Evolutionary conservation across 1,140 invertebrate genomes (phyloP).

Genomic region (Sycobia sp.): DNA sequence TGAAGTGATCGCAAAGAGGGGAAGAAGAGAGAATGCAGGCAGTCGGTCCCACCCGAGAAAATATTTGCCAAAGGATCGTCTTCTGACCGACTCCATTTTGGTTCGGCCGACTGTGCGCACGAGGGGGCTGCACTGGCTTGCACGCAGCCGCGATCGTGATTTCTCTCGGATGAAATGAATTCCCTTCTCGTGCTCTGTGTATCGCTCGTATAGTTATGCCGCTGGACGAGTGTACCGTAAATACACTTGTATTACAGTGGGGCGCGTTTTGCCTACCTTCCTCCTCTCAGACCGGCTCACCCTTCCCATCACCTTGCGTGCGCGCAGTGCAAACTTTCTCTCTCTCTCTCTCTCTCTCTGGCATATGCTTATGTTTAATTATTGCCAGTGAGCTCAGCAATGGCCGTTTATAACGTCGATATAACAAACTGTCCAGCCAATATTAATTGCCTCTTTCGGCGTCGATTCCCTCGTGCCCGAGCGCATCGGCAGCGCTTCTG

Average conservation of each 20-base stretch:
- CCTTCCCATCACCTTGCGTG: too few relatives aligned
- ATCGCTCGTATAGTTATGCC: conserved; percentile 39
- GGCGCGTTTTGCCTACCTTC: background rate
- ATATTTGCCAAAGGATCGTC: conserved; percentile 46
- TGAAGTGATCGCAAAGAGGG: conserved; percentile 18
- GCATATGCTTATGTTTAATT: conserved; percentile 25
- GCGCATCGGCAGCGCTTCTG: conserved; percentile 2
- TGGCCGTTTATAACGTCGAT: conserved; percentile 17
- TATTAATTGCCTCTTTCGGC: conserved; percentile 28
- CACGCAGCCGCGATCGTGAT: conserved; percentile 7
- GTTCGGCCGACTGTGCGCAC: background rate
- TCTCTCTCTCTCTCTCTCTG: background rate
- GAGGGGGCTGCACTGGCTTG: background rate
- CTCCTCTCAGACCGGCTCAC: too few relatives aligned
- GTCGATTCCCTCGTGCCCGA: background rate
- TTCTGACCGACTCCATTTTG: conserved; percentile 28
- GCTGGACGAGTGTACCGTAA: conserved; percentile 45
- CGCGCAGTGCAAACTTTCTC: too few relatives aligned
- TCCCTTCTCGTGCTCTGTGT: conserved; percentile 41
- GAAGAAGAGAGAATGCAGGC: background rate
- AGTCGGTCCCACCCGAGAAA: too few relatives aligned
- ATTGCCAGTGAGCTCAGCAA: background rate
- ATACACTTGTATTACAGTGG: conserved; percentile 43
- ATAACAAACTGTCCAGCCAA: background rate
- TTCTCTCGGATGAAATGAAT: conserved; percentile 44